A percentile compares a stretch with the other conserved stretches of the same genome.
phyloP scores from a whole-genome alignment of 1,140 invertebrate species.

The Homarus americanus region DNA sequence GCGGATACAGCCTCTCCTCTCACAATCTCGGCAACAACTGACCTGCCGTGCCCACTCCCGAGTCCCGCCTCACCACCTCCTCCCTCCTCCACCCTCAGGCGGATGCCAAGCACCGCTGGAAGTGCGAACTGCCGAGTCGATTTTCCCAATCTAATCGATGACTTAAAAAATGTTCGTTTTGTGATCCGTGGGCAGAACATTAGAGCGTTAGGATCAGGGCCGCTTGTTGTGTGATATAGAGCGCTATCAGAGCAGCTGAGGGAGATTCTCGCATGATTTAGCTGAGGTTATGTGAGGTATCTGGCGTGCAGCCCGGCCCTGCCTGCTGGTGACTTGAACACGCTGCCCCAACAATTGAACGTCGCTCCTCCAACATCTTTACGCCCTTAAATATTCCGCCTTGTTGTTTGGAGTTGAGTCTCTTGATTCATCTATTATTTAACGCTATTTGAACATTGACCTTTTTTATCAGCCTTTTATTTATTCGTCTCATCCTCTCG shows the following conservation, averaged over 20 bases:
- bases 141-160: slow-evolving; percentile 41
- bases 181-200: neutral
- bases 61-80: neutral
- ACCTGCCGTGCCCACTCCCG: slow-evolving; percentile 14
- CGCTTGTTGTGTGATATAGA: neutral
- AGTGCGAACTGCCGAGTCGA: slow-evolving; percentile 46
- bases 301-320: too few species aligned
- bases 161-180: slow-evolving; percentile 5
- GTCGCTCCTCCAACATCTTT: neutral
- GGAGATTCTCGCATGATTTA: neutral
- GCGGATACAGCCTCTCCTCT: slow-evolving; percentile 12
- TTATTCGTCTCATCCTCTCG: too few species aligned
- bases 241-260: neutral
- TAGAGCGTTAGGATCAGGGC: neutral
- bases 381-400: neutral
- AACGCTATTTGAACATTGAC: too few species aligned
- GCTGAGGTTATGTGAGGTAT: neutral
- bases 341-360: neutral
- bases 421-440: too few species aligned
- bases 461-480: too few species aligned
- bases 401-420: too few species aligned
- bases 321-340: neutral
- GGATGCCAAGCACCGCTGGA: neutral
- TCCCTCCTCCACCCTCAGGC: slow-evolving; percentile 11
- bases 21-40: slow-evolving; percentile 37